Percentiles rank a stretch among this genome's conserved stretches.
Conservation (phyloP, 2,888 invertebrate species). For the Agriotes lineatus region DNA sequence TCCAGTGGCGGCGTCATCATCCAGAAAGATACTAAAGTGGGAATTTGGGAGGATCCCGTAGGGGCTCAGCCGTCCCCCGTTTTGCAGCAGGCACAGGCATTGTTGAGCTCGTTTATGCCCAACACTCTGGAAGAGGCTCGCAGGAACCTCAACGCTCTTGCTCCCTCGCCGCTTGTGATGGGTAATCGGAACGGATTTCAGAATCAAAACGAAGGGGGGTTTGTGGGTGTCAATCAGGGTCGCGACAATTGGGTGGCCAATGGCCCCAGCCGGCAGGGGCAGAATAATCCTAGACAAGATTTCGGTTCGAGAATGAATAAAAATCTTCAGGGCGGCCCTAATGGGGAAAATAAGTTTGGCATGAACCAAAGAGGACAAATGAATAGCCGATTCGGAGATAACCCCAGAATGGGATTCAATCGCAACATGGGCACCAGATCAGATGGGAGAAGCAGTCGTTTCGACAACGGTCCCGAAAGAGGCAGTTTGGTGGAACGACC, state of each 20-base stretch:
- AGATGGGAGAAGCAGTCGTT: constrained; percentile 27
- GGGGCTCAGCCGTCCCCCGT: constrained; percentile 2
- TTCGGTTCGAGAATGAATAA: constrained; percentile 45
- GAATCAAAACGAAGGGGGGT: constrained; percentile 4
- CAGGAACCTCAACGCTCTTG: constrained; percentile 72
- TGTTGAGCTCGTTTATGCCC: constrained; percentile 48
- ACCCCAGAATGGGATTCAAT: constrained; percentile 8
- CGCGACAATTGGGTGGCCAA: constrained; percentile 26
- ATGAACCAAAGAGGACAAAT: background rate
- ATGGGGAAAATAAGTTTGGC: constrained; percentile 4
- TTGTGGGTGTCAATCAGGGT: background rate
- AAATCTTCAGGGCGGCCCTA: background rate
- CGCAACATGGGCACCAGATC: background rate
- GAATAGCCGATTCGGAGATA: constrained; percentile 20
- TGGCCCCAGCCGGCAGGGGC: constrained; percentile 24
- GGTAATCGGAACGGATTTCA: constrained; percentile 30
- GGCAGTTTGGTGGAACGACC: constrained; percentile 10
- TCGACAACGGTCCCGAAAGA: constrained; percentile 9
- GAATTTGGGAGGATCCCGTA: constrained; percentile 52
- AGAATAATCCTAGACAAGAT: constrained; percentile 44
- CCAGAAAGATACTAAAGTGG: constrained; percentile 37
- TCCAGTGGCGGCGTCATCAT: constrained; percentile 23
- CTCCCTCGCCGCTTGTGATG: background rate
- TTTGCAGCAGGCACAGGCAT: constrained; percentile 25
- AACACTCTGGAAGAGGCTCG: constrained; percentile 66